Evolutionary conservation across 2,797 vertebrate species (phyloP), one percentile per base, ranked within the genome.

Genomic region (Amphiprion clarkii): DNA sequence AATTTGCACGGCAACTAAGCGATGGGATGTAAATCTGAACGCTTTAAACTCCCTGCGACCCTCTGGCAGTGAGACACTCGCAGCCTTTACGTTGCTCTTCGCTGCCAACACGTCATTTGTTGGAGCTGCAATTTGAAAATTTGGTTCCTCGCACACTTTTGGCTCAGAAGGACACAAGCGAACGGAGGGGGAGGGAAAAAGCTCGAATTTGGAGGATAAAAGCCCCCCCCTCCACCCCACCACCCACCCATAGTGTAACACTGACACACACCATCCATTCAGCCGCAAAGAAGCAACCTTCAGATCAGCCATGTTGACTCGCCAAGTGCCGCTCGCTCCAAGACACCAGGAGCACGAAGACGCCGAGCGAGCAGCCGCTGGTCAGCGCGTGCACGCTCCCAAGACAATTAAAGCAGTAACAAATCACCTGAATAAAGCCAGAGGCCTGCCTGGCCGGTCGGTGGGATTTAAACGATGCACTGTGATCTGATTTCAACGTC

Each of bases 51-150:
- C 75, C 71, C 88, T 91, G 88, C 89, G 90, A 93, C 88, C 90
- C 79, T 54, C 87, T 81, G 69, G 72, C 61, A 69, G 46, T 53
- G 70, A 76, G 21, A 89, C 87, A 85, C 88, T 79, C 67, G 84
- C 93, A 84, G 77, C 88, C 87, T 60, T 88, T 91, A 88, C 87
- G 90, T 92, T 84, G 89, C 94, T 90, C 91, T 92, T 46, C 72
- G 57, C 25, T 23, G 78, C 84, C 60, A 93, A 92, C 82, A 90
- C 87, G 88, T 71, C 83, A 82, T 95, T 94, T 95, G 82, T 89
- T 90, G 91, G 93, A 93, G 94, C 87, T 93, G 91, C 95, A 95
- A 93, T 93, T 94, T 94, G 91, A 94, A 82, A 92, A 74, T 77
- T 81, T 31, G 31, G 88, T 78, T 87, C 81, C 90, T 92, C 90